A percentile compares a stretch with the other conserved stretches of the same genome.
Evolutionary conservation across 2,113 vertebrate genomes (phyloP).

Genomic region (Cygnus atratus): DNA sequence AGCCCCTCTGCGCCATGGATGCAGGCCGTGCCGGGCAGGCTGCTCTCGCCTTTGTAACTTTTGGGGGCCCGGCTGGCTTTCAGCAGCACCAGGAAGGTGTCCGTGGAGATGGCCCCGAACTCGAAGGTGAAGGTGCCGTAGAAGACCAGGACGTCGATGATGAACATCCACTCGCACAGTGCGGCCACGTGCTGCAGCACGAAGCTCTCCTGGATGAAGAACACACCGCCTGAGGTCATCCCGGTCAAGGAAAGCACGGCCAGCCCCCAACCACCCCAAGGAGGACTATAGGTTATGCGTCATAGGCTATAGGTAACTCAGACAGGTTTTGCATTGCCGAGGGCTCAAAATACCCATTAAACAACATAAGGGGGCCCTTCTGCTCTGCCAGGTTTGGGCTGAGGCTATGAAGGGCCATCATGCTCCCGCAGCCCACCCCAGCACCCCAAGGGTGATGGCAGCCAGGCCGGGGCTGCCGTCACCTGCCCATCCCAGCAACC

Average conservation of each 20-base stretch:
- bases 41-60: slow-evolving; percentile 61
- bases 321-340: neutral
- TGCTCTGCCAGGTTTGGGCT: neutral
- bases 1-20: slow-evolving; percentile 56
- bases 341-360: neutral
- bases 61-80: slow-evolving; percentile 66
- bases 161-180: slow-evolving; percentile 90
- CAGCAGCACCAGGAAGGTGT: slow-evolving; percentile 85
- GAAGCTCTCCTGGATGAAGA: slow-evolving; percentile 87
- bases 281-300: neutral
- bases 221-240: slow-evolving; percentile 79
- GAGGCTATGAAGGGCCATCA: rapidly evolving
- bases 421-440: neutral
- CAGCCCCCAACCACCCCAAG: neutral
- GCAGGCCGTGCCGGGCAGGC: neutral
- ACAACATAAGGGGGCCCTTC: neutral
- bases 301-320: neutral
- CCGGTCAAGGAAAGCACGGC: slow-evolving; percentile 76
- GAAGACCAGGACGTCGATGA: slow-evolving; percentile 86
- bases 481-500: neutral
- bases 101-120: slow-evolving; percentile 82
- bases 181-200: slow-evolving; percentile 86
- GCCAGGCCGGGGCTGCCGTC: neutral
- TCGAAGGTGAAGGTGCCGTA: slow-evolving; percentile 88
- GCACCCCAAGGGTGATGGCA: neutral